Evolutionary conservation across 2,888 invertebrate genomes (phyloP).

Genomic region (Argyresthia albistria): DNA sequence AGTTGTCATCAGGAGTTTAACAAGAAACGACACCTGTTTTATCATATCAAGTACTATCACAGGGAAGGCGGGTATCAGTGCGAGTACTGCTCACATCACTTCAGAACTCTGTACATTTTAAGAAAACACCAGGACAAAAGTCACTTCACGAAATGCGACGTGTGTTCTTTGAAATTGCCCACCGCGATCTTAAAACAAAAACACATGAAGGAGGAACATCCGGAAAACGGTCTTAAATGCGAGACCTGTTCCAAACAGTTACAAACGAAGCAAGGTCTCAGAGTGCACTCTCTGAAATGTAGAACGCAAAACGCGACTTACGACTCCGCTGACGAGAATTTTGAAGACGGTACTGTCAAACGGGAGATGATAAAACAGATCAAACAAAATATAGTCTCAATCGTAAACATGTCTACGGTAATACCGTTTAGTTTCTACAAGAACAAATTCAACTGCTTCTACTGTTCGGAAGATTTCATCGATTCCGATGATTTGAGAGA

Average conservation of each 20-base stretch:
- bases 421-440: constrained; percentile 62
- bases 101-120: constrained; percentile 48
- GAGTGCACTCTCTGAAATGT: constrained; percentile 54
- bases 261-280: constrained; percentile 54
- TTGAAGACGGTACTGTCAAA: constrained; percentile 29
- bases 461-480: constrained; percentile 55
- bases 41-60: constrained; percentile 59
- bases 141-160: constrained; percentile 46
- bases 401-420: constrained; percentile 61
- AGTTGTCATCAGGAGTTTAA: constrained; percentile 58
- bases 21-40: constrained; percentile 51
- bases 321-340: constrained; percentile 38
- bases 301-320: constrained; percentile 49
- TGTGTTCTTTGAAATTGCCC: constrained; percentile 49
- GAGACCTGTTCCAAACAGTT: constrained; percentile 53
- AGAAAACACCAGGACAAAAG: constrained; percentile 49
- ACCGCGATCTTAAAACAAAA: constrained; percentile 54
- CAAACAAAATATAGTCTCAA: constrained; percentile 48
- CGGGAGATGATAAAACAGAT: constrained; percentile 55
- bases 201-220: constrained; percentile 52
- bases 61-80: constrained; percentile 57
- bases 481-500: constrained; percentile 54
- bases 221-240: constrained; percentile 51
- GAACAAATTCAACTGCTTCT: constrained; percentile 62
- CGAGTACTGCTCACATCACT: constrained; percentile 45